A percentile compares a stretch with the other conserved stretches of the same genome.
These are phyloP conservation scores for Drosophila orosa DNA, from an alignment of 1,140 invertebrate species.

Conservation along the genomic window DNA sequence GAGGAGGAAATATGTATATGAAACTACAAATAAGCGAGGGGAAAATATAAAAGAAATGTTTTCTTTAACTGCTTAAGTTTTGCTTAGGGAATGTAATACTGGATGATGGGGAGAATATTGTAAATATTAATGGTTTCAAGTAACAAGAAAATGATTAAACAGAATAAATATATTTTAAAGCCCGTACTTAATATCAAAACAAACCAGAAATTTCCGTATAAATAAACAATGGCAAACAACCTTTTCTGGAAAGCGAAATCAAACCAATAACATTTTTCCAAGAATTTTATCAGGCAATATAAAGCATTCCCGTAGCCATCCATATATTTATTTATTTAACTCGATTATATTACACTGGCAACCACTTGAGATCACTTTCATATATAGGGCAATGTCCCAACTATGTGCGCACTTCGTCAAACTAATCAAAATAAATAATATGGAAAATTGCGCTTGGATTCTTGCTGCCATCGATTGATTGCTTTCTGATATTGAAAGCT, in stretches of 20 bases:
- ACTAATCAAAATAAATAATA: constrained; percentile 48
- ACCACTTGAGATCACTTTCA: constrained; percentile 25
- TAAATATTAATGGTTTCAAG: not conserved
- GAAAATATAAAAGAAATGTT: not conserved
- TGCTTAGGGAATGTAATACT: not conserved
- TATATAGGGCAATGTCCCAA: constrained; percentile 47
- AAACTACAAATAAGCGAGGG: not conserved
- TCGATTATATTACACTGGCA: constrained; percentile 1
- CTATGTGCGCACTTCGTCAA: constrained; percentile 19
- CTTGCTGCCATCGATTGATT: constrained; percentile 56
- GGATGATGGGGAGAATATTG: too few species aligned
- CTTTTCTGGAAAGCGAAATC: not conserved
- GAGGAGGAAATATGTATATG: not conserved
- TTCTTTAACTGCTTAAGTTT: not conserved
- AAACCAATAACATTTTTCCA: constrained; percentile 5
- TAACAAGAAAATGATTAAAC: not conserved
- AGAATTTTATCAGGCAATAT: not conserved
- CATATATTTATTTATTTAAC: constrained; percentile 16
- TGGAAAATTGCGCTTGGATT: constrained; percentile 15
- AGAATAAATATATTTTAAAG: not conserved
- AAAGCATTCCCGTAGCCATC: constrained; percentile 7
- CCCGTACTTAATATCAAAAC: not conserved
- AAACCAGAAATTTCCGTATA: not conserved
- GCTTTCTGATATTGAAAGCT: constrained; percentile 43
- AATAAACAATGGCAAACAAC: not conserved